These are phyloP conservation scores for Agrochola litura DNA, from an alignment of 2,888 invertebrate genomes.

Conservation along the genomic window DNA sequence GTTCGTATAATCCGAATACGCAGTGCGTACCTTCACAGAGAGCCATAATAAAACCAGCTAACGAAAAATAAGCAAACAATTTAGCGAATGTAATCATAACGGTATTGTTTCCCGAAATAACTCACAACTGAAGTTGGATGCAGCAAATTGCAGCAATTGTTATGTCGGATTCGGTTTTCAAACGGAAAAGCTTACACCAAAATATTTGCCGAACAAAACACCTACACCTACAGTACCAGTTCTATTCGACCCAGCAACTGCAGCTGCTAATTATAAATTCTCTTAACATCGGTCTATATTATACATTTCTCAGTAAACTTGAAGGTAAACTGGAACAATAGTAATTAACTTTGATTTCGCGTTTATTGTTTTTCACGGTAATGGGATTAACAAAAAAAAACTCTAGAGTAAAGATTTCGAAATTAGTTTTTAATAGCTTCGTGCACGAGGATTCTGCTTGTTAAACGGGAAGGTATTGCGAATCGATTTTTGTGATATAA, in stretches of 20 bases:
- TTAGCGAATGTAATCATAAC: conserved; percentile 33
- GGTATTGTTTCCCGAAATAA: conserved; percentile 39
- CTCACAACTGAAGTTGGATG: conserved; percentile 3
- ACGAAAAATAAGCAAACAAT: conserved; percentile 26
- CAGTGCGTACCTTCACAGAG: neutral
- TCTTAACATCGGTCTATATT: conserved; percentile 35
- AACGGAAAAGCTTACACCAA: conserved; percentile 32
- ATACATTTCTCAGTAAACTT: conserved; percentile 55
- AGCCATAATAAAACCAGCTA: conserved; percentile 3
- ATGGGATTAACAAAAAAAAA: conserved; percentile 18
- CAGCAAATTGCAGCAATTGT: conserved; percentile 23
- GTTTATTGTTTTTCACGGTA: conserved; percentile 37
- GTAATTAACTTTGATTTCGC: conserved; percentile 44
- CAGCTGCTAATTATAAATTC: conserved; percentile 56
- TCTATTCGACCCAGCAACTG: conserved; percentile 23
- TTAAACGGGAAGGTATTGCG: neutral
- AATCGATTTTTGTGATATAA: conserved; percentile 11
- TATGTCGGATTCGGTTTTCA: conserved; percentile 32
- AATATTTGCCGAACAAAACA: conserved; percentile 45
- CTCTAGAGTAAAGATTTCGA: conserved; percentile 12
- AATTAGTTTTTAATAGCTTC: conserved; percentile 10
- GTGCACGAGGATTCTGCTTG: conserved; percentile 9
- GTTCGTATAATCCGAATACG: neutral
- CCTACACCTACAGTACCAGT: conserved; percentile 12
- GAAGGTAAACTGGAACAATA: conserved; percentile 57